These are phyloP conservation scores for Ibycter americanus DNA, from an alignment of 2,797 vertebrate genomes.

Conservation along the genomic window DNA sequence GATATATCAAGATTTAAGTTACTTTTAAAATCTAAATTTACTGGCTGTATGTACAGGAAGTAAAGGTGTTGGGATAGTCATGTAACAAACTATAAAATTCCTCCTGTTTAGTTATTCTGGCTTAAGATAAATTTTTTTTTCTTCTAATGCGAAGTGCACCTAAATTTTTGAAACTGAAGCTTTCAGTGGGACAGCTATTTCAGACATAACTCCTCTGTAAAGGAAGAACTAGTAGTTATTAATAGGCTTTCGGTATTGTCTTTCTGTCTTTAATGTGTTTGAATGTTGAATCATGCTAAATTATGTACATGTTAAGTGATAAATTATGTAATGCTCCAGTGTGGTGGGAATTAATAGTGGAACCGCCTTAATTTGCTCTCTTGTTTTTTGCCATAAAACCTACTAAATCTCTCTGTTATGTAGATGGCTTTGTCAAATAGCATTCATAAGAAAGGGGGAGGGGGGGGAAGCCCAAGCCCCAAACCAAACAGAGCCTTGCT, in stretches of 20 bases:
- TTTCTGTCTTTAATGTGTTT: neutral
- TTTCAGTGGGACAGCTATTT: neutral
- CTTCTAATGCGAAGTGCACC: neutral
- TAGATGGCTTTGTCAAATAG: constrained; percentile 17
- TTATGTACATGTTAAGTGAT: constrained; percentile 59
- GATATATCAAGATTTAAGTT: neutral
- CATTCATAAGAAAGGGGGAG: neutral
- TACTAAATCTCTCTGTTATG: constrained; percentile 19
- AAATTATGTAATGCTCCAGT: constrained; percentile 21
- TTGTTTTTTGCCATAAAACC: constrained; percentile 5
- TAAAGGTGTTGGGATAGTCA: neutral
- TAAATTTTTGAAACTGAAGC: neutral
- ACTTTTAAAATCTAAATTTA: neutral
- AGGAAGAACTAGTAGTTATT: neutral
- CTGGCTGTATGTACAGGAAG: neutral
- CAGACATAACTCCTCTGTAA: neutral
- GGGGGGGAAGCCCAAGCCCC: neutral
- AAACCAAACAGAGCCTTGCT: neutral
- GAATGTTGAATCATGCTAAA: constrained; percentile 51
- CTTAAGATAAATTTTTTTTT: neutral
- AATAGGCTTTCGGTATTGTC: neutral
- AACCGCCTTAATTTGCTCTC: constrained; percentile 33
- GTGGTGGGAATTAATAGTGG: constrained; percentile 34
- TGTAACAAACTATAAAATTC: neutral
- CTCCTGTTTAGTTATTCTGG: neutral